phyloP scores from a whole-genome alignment of 2,888 invertebrate species.

The Patella ulyssiponensis region DNA sequence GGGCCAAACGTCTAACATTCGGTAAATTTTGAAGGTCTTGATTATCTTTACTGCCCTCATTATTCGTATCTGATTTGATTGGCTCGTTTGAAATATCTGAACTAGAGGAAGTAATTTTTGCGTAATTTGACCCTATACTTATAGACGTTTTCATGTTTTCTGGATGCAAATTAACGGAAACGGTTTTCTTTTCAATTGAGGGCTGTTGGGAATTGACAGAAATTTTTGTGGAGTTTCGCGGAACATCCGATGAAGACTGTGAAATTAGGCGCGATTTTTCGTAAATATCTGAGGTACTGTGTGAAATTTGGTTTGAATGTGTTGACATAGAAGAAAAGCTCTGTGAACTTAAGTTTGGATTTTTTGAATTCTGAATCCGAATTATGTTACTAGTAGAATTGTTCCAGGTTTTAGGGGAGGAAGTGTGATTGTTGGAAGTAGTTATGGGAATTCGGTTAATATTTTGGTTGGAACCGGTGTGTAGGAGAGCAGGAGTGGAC shows the following conservation, averaged over 20 bases:
- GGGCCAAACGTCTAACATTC: slow-evolving; percentile 37
- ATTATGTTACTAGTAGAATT: not conserved
- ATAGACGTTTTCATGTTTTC: slow-evolving; percentile 2
- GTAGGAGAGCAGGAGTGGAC: not conserved
- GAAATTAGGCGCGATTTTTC: too few species aligned
- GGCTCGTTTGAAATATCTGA: not conserved
- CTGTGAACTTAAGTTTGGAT: not conserved
- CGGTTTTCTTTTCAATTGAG: not conserved
- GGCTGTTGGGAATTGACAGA: not conserved
- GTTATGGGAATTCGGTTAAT: slow-evolving; percentile 7
- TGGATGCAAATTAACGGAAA: not conserved
- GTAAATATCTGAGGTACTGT: not conserved
- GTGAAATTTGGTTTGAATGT: not conserved
- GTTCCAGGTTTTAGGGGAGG: not conserved
- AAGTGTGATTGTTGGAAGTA: slow-evolving; percentile 17
- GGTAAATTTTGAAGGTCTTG: slow-evolving; percentile 32
- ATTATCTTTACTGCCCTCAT: not conserved
- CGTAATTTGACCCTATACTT: slow-evolving; percentile 20
- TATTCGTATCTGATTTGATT: slow-evolving; percentile 2
- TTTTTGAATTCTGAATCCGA: not conserved
- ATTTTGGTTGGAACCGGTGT: not conserved
- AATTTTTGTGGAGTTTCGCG: too few species aligned
- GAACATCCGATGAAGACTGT: too few species aligned
- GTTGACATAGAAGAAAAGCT: not conserved
- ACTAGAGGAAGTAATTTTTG: slow-evolving; percentile 7